Percentiles rank a stretch among this genome's conserved stretches.
Conservation (phyloP, 1,140 invertebrate species). For the Idris sp. region DNA sequence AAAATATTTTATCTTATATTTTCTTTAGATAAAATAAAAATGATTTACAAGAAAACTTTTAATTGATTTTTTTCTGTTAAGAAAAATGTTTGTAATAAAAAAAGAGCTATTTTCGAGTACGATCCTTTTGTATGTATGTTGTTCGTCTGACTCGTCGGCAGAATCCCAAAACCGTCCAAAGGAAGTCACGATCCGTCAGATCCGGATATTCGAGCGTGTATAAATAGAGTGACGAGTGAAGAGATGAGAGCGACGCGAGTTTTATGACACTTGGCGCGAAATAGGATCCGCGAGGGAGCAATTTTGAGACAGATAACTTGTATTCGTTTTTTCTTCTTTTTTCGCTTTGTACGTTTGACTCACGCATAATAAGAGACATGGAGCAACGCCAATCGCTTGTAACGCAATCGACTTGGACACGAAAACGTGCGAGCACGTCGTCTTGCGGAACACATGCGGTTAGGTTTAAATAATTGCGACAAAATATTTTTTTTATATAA, state of each 20-base stretch:
- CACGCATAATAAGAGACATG: slow-evolving; percentile 37
- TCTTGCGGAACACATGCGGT: slow-evolving; percentile 7
- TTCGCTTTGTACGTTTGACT: slow-evolving; percentile 12
- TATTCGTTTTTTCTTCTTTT: slow-evolving; percentile 3
- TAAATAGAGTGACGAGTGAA: slow-evolving; percentile 68
- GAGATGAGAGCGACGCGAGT: slow-evolving; percentile 36
- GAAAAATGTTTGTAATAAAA: too few species aligned
- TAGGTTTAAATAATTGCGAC: slow-evolving; percentile 9
- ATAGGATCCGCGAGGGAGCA: slow-evolving; percentile 68
- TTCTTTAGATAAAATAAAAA: too few species aligned
- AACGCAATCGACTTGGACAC: slow-evolving; percentile 29
- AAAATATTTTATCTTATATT: too few species aligned
- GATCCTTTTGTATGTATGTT: slow-evolving; percentile 8
- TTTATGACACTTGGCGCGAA: slow-evolving; percentile 69
- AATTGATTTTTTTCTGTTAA: not conserved
- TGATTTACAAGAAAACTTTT: too few species aligned
- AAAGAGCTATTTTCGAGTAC: too few species aligned
- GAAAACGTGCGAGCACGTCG: slow-evolving; percentile 41
- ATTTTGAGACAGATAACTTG: slow-evolving; percentile 64
- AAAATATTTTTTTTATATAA: too few species aligned
- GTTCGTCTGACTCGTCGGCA: slow-evolving; percentile 5
- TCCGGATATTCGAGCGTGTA: slow-evolving; percentile 66
- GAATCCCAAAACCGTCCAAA: slow-evolving; percentile 38
- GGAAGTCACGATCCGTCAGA: slow-evolving; percentile 66
- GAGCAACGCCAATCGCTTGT: slow-evolving; percentile 38